These are phyloP conservation scores for Lampropteryx suffumata DNA, from an alignment of 2,888 invertebrate species.

Conservation along the genomic window DNA sequence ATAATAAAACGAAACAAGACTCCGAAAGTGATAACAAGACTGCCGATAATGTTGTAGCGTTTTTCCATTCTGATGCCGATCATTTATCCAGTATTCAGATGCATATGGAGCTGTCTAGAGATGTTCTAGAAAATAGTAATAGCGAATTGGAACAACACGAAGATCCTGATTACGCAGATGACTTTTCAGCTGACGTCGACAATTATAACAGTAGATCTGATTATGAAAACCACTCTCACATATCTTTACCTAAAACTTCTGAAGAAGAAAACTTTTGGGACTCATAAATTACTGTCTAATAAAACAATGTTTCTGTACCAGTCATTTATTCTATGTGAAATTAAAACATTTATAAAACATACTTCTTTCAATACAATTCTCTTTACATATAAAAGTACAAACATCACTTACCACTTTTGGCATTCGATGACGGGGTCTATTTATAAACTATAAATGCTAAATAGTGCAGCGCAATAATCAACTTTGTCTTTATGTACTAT, in stretches of 20 bases:
- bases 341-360: slow-evolving; percentile 33
- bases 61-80: slow-evolving; percentile 44
- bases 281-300: slow-evolving; percentile 33
- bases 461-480: slow-evolving; percentile 45
- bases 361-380: slow-evolving; percentile 49
- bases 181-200: slow-evolving; percentile 63
- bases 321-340: slow-evolving; percentile 63
- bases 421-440: slow-evolving; percentile 34
- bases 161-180: slow-evolving; percentile 49
- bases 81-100: slow-evolving; percentile 45
- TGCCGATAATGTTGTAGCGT: slow-evolving; percentile 47
- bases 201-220: slow-evolving; percentile 59
- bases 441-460: slow-evolving; percentile 65
- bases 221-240: slow-evolving; percentile 48
- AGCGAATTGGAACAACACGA: slow-evolving; percentile 40
- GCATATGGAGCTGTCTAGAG: slow-evolving; percentile 42
- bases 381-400: slow-evolving; percentile 78
- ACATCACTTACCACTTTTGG: slow-evolving; percentile 52
- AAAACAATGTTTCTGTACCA: slow-evolving; percentile 19
- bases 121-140: slow-evolving; percentile 33
- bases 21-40: neutral
- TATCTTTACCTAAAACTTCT: slow-evolving; percentile 57
- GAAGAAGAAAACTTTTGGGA: slow-evolving; percentile 71
- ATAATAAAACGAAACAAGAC: neutral
- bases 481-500: slow-evolving; percentile 48